Evolutionary conservation across 2,113 vertebrate species (phyloP).

Genomic region (Drymodes brunneopygia): DNA sequence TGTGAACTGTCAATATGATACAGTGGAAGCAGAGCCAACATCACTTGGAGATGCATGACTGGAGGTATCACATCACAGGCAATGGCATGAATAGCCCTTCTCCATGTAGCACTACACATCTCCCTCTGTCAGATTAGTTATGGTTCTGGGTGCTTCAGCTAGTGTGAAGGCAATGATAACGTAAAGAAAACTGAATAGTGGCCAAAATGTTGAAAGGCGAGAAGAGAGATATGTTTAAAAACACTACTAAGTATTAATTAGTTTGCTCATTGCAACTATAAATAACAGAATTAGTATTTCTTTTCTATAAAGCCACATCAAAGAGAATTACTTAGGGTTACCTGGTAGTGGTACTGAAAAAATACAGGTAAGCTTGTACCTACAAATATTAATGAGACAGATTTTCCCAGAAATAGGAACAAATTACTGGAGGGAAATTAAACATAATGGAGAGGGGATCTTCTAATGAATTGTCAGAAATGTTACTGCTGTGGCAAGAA

Average conservation of each 20-base stretch:
- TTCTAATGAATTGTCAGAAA: background rate
- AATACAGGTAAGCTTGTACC: background rate
- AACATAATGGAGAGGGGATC: background rate
- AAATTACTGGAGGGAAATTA: background rate
- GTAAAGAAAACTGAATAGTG: background rate
- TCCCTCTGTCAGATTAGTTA: background rate
- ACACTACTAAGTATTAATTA: background rate
- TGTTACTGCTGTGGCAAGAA: background rate
- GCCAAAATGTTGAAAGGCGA: slow-evolving; percentile 3
- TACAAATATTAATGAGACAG: background rate
- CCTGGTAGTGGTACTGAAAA: background rate
- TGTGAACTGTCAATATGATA: slow-evolving; percentile 26
- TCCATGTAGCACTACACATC: background rate
- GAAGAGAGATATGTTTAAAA: background rate
- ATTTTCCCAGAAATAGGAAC: background rate
- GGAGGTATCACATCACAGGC: slow-evolving; percentile 33
- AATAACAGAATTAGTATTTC: background rate
- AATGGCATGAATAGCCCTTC: background rate
- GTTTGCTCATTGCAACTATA: background rate
- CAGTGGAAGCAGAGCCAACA: background rate
- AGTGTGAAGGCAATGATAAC: background rate
- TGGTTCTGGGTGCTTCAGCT: background rate
- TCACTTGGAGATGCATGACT: background rate
- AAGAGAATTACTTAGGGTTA: background rate
- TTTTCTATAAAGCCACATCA: background rate